These are phyloP conservation scores for Botia kubotai DNA, from an alignment of 2,797 vertebrate species.

Conservation along the genomic window DNA sequence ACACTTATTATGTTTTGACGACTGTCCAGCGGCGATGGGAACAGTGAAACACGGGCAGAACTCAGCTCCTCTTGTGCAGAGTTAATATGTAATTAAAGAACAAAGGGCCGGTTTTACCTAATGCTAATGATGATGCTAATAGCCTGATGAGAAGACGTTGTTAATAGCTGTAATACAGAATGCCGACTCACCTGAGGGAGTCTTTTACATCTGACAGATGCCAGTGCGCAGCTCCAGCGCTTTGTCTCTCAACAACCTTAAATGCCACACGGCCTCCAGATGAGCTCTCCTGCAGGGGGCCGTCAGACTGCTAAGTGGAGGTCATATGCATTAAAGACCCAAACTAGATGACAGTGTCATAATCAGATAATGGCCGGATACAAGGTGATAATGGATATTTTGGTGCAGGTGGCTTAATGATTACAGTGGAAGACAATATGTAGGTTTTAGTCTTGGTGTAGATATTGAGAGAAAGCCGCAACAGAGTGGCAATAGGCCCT, in stretches of 20 bases:
- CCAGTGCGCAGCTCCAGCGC: slow-evolving; percentile 35
- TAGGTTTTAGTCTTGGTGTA: slow-evolving; percentile 8
- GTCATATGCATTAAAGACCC: slow-evolving; percentile 45
- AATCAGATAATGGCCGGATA: slow-evolving; percentile 43
- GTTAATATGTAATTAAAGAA: slow-evolving; percentile 63
- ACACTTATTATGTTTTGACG: neutral
- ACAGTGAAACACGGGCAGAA: slow-evolving; percentile 40
- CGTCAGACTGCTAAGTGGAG: slow-evolving; percentile 38
- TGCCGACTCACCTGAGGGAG: slow-evolving; percentile 50
- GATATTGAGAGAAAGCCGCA: slow-evolving; percentile 7
- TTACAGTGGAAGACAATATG: slow-evolving; percentile 24
- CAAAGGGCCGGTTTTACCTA: slow-evolving; percentile 51
- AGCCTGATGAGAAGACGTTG: slow-evolving; percentile 51
- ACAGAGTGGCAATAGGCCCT: slow-evolving; percentile 15
- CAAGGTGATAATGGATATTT: slow-evolving; percentile 52
- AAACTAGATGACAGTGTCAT: slow-evolving; percentile 36
- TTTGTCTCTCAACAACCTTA: slow-evolving; percentile 42
- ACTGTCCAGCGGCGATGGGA: neutral
- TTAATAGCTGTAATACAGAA: slow-evolving; percentile 54
- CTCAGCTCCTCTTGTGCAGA: slow-evolving; percentile 39
- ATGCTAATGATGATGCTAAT: slow-evolving; percentile 56
- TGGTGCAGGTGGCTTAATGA: slow-evolving; percentile 44
- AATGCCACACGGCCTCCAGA: slow-evolving; percentile 53
- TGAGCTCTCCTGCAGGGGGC: slow-evolving; percentile 31
- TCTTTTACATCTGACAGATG: slow-evolving; percentile 56